phyloP scores from a whole-genome alignment of 2,797 vertebrate species.

The Syndactyla subalaris region DNA sequence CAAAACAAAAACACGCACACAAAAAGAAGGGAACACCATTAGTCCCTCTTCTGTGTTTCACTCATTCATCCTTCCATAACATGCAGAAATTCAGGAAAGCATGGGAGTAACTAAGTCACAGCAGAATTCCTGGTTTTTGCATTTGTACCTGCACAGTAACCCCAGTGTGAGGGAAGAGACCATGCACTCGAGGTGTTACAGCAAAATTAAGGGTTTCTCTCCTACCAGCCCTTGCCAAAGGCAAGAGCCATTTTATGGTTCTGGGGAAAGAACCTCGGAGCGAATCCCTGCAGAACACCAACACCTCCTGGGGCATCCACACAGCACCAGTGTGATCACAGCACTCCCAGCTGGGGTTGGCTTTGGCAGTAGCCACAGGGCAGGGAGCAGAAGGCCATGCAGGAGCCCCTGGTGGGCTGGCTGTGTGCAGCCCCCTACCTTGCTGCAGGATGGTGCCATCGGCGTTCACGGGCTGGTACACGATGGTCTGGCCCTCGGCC shows the following conservation, averaged over 20 bases:
- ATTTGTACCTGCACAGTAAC: neutral
- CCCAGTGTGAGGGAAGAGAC: neutral
- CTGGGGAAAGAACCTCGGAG: neutral
- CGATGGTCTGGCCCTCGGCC: conserved; percentile 97
- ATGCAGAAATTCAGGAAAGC: neutral
- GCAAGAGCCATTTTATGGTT: neutral
- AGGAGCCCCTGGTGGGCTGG: neutral
- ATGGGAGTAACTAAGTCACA: neutral
- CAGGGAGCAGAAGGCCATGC: neutral
- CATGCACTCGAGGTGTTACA: accelerated
- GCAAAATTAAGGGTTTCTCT: neutral
- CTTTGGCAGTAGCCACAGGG: neutral
- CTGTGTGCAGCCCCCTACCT: conserved; percentile 78
- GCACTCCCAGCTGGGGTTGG: neutral
- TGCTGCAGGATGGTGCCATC: conserved; percentile 97
- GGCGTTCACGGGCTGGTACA: conserved; percentile 98
- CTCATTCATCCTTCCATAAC: conserved; percentile 49
- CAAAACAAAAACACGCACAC: conserved; percentile 67
- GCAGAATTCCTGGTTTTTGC: neutral
- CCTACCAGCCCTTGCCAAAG: neutral
- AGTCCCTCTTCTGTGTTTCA: conserved; percentile 75
- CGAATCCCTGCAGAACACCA: neutral
- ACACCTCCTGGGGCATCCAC: neutral
- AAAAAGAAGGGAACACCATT: conserved; percentile 79
- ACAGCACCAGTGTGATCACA: neutral